Conservation (phyloP, 2,113 vertebrate genomes). For the Aegithalos caudatus region DNA sequence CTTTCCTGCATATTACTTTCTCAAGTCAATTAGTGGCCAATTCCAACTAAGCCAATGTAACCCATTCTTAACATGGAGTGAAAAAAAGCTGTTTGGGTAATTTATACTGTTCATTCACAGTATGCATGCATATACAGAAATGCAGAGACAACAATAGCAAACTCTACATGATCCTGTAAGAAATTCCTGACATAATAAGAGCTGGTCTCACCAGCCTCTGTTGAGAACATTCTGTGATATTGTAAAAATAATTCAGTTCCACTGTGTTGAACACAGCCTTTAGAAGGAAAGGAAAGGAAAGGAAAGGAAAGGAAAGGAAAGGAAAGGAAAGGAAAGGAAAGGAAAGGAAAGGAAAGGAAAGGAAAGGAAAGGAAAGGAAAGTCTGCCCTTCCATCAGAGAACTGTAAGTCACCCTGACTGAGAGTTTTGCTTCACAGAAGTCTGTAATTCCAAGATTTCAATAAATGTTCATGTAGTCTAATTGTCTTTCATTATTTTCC, state of each 20-base stretch:
- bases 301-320: background rate
- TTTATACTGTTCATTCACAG: background rate
- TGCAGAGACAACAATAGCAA: background rate
- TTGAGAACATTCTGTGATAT: background rate
- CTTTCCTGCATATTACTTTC: background rate
- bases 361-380: background rate
- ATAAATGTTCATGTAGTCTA: background rate
- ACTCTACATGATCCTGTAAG: accelerated
- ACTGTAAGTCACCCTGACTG: background rate
- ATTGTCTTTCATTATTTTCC: background rate
- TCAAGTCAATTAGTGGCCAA: background rate
- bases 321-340: background rate
- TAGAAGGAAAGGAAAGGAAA: background rate
- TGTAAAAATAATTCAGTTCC: background rate
- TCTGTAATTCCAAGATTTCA: background rate
- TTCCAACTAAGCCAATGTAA: background rate
- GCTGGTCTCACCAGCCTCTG: background rate
- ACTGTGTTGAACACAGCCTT: background rate
- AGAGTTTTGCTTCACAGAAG: background rate
- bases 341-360: background rate
- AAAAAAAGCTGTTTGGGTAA: background rate
- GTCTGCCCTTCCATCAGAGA: background rate
- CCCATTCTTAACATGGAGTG: background rate
- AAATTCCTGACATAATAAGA: background rate
- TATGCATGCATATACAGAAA: background rate